Evolutionary conservation across 1,140 invertebrate genomes (phyloP).

Genomic region (Drosophila obscura): DNA sequence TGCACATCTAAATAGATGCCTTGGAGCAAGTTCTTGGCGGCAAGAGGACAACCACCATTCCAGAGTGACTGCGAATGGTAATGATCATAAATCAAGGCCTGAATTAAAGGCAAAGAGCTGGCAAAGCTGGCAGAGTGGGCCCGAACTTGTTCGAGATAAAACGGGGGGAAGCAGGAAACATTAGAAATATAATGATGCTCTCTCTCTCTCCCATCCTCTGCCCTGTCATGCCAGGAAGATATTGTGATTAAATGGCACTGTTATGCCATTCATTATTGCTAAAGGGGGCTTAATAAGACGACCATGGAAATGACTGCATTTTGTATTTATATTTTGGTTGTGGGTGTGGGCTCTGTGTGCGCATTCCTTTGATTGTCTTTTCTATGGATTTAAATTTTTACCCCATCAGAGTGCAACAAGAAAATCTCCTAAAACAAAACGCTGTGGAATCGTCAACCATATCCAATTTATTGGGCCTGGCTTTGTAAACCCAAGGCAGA

Average conservation of each 20-base stretch:
- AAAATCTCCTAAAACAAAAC: constrained; percentile 31
- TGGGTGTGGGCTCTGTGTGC: not conserved
- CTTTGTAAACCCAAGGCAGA: constrained; percentile 7
- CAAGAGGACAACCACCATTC: constrained; percentile 18
- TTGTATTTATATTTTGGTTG: not conserved
- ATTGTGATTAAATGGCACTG: constrained; percentile 48
- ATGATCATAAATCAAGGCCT: constrained; percentile 76
- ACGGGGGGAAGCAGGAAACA: constrained; percentile 44
- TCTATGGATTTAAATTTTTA: not conserved
- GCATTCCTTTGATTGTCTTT: constrained; percentile 13
- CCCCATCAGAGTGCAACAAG: constrained; percentile 17
- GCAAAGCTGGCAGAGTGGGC: constrained; percentile 43
- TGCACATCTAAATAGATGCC: constrained; percentile 75
- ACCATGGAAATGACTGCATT: not conserved
- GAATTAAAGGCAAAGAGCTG: constrained; percentile 61
- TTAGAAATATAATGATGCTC: constrained; percentile 47
- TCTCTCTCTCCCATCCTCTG: not conserved
- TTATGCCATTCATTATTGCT: constrained; percentile 45
- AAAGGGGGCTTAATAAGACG: constrained; percentile 41
- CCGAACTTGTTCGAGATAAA: constrained; percentile 53
- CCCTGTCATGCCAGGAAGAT: constrained; percentile 34
- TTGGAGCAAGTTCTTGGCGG: constrained; percentile 43
- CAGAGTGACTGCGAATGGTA: constrained; percentile 50
- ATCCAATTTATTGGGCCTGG: constrained; percentile 35
- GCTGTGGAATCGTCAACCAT: constrained; percentile 21